Base-by-base conservation (phyloP, 1,140 invertebrate genomes). In the Pollicipes pollicipes region DNA sequence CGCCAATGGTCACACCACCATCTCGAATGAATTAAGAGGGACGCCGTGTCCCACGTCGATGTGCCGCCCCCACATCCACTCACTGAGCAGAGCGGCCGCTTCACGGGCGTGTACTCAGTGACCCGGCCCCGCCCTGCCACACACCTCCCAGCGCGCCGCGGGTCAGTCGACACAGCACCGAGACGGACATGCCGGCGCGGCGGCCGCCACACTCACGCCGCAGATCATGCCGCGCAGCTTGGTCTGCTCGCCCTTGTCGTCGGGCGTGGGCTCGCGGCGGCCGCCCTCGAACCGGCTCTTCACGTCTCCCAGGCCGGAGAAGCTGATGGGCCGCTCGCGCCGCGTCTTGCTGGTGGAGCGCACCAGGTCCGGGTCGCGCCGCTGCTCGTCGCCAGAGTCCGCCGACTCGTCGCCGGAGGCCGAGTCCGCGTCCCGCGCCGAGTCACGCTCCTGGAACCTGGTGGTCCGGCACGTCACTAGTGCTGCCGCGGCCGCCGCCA, bases 221-320 rank as follows among this genome's bases (percentile, higher is more conserved):
- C 92, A 92, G 16, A 93, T 80, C 70, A 88, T 82, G 76, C 88
- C 91, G 64, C 91, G 83, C 75, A 95, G 90, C 72, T 86, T 88
- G 77, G 90, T 88, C 73, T 93, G 88, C 80, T 94, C 91, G 76
- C 93, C 89, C 78, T 92, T 93, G n/a, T 88, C 82, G 76, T 90
- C 87, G 13, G 86, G 84, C 35, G 88, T 80, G 10, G n/a, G 3
- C 73, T 90, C 87, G 81, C 73, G 71, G 85, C 83, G 79, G 90
- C 89, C 84, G 90, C 69, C 74, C 74, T 76, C 77, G 74, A 76
- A 79, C 37, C 77, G 77, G 66, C 74, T 74, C 73, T 79, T 79
- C 66, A 93, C 88, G 77, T 91, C 89, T 70, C 87, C 87, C 88
- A 93, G 90, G 72, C 89, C 90, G 73, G 86, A 86, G 78, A 93